A percentile compares a stretch with the other conserved stretches of the same genome.
phyloP scores from a whole-genome alignment of 2,888 invertebrate species.

The Willowsia nigromaculata region DNA sequence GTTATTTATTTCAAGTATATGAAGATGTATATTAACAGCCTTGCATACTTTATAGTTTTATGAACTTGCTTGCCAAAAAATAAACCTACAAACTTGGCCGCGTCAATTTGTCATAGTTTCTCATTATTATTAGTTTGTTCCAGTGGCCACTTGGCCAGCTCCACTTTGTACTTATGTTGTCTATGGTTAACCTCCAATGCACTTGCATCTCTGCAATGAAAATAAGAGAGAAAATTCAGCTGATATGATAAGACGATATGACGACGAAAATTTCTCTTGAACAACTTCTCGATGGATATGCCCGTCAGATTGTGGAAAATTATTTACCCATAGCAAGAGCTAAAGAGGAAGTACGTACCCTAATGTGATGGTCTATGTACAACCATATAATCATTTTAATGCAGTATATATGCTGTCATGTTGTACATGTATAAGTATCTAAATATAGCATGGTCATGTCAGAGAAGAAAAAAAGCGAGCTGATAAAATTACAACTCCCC shows the following conservation, averaged over 20 bases:
- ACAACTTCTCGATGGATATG: neutral
- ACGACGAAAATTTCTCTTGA: constrained; percentile 41
- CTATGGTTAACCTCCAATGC: constrained; percentile 31
- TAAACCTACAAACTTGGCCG: no score
- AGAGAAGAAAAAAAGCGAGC: constrained; percentile 15
- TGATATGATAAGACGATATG: constrained; percentile 18
- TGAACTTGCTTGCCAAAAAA: no score
- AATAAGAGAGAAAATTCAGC: neutral
- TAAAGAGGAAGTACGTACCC: neutral
- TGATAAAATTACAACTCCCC: constrained; percentile 62
- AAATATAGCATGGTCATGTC: neutral
- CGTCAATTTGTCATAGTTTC: no score
- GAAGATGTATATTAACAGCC: no score
- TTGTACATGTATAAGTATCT: neutral
- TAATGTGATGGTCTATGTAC: neutral
- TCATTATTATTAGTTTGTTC: no score
- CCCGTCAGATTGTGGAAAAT: constrained; percentile 60
- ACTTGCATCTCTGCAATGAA: constrained; percentile 19
- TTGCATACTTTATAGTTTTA: no score
- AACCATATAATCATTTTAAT: neutral
- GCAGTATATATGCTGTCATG: neutral
- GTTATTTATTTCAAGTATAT: no score
- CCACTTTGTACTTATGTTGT: neutral
- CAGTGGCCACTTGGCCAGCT: no score
- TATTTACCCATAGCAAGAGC: constrained; percentile 28